Base-by-base conservation (phyloP, 1,140 invertebrate genomes). In the Drosophila punjabiensis region DNA sequence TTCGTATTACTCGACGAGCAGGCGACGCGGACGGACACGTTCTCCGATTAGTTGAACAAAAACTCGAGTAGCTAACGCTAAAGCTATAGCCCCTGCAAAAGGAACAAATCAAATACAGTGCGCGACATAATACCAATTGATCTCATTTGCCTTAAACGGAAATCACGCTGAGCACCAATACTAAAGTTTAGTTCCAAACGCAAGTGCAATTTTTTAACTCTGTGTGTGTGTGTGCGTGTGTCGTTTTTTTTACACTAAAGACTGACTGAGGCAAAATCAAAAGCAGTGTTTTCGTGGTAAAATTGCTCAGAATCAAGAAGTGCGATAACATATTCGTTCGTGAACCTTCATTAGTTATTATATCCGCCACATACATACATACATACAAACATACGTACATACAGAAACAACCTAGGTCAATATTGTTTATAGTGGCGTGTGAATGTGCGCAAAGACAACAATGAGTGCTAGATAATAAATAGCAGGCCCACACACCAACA, bases 381-480 rank as follows among this genome's bases (percentile, higher is more conserved):
- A 48, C 61, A 28, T 61, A 50, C 20, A 55, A 24, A 24, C 3
- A 24, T 24, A 24, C 3, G 24, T 69, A 48, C 63, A 32, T 47
- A 53, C 28, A 62, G 50, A 77, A 80, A 77, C 80, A 92, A 89
- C 91, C 91, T 92, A 92, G 91, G 91, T 92, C 91, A 92, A 92
- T 92, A 92, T 83, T 92, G 91, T 91, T 92, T 86, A 85, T 92
- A 92, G 91, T 92, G 91, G 79, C 91, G 82, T 87, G 82, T 87
- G 76, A 83, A 73, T 90, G 81, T 88, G 69, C 69, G 76, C 76
- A 90, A 59, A 65, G 80, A 59, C 64, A 76, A 59, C 64, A 85
- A 62, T 65, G 62, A 81, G 66, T 74, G 79, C 56, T 79, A 76
- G 75, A 89, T 89, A 90, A 82, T 85, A 90, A 89, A 60, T 69